phyloP scores from a whole-genome alignment of 2,113 vertebrate genomes.

The Blennius ocellaris region DNA sequence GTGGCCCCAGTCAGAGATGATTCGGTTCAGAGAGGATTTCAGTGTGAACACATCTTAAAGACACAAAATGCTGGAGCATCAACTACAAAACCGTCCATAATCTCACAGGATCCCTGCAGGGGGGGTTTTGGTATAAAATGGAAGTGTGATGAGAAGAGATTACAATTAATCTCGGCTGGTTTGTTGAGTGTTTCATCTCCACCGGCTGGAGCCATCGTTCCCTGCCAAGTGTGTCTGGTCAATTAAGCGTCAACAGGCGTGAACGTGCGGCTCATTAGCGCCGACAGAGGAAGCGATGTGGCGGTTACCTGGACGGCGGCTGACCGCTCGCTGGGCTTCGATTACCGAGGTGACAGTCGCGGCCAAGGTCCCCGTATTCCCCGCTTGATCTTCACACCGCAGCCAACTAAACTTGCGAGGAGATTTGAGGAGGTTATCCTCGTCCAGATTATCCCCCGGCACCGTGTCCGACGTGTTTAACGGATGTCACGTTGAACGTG shows the following conservation, averaged over 20 bases:
- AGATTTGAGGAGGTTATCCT: constrained; percentile 45
- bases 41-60: too few species aligned
- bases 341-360: constrained; percentile 25
- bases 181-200: constrained; percentile 22
- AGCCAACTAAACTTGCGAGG: constrained; percentile 34
- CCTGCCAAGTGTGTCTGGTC: background rate
- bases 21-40: too few species aligned
- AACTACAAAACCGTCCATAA: constrained; percentile 21
- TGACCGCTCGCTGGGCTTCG: constrained; percentile 18
- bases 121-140: constrained; percentile 46
- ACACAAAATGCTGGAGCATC: background rate
- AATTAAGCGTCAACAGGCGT: constrained; percentile 5
- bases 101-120: constrained; percentile 20
- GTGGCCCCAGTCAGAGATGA: too few species aligned
- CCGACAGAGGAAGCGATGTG: background rate
- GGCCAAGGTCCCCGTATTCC: constrained; percentile 17
- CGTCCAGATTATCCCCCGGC: constrained; percentile 53
- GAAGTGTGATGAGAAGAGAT: constrained; percentile 37
- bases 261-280: background rate
- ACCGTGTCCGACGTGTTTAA: constrained; percentile 8
- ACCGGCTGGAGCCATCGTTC: background rate
- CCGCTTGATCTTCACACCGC: constrained; percentile 39
- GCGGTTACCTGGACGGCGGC: constrained; percentile 59
- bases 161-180: constrained; percentile 10
- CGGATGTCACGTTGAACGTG: constrained; percentile 33